Evolutionary conservation across 2,888 invertebrate species (phyloP).

Genomic region (Acrobasis consociella): DNA sequence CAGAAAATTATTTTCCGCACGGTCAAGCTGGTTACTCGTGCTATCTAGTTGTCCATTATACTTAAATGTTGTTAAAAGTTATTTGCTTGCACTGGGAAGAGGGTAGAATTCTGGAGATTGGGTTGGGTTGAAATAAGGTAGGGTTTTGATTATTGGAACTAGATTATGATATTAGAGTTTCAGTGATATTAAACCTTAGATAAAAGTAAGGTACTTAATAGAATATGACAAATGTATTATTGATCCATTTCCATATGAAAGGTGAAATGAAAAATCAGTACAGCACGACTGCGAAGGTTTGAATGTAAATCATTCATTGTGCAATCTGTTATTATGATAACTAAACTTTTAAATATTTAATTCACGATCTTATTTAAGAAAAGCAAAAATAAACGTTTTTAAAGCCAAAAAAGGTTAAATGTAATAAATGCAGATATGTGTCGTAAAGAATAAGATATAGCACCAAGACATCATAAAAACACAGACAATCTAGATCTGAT

Average conservation of each 20-base stretch:
- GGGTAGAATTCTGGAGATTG: background rate
- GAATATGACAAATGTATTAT: no score
- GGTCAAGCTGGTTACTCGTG: conserved; percentile 21
- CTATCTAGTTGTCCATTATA: conserved; percentile 20
- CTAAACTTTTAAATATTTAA: background rate
- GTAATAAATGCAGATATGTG: background rate
- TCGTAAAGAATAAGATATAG: background rate
- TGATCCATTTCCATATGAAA: no score
- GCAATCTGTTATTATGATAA: no score
- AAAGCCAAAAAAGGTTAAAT: background rate
- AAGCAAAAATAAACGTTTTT: background rate
- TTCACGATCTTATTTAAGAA: background rate
- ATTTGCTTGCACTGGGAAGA: background rate
- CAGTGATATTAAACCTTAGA: no score
- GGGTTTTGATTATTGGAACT: background rate
- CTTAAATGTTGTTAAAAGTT: conserved; percentile 20
- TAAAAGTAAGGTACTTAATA: no score
- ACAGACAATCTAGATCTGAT: background rate
- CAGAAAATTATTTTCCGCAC: conserved; percentile 37
- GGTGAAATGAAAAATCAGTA: no score
- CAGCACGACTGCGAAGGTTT: no score
- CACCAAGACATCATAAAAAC: background rate
- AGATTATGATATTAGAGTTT: no score
- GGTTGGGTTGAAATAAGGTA: background rate
- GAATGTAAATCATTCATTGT: no score